A percentile compares a stretch with the other conserved stretches of the same genome.
Evolutionary conservation across 2,797 vertebrate species (phyloP).

Genomic region (Molossus alvarezi): DNA sequence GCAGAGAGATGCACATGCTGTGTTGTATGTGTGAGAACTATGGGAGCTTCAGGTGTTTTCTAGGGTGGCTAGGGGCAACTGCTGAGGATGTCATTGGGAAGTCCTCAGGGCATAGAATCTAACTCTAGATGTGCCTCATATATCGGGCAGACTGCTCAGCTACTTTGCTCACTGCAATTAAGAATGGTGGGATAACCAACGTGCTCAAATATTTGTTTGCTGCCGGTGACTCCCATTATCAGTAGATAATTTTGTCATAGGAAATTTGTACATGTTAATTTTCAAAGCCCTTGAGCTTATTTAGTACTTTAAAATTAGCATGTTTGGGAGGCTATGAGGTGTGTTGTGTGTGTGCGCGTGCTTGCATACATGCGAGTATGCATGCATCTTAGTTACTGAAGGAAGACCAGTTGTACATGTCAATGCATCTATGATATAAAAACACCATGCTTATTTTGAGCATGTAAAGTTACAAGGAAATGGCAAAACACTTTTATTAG

Average conservation of each 20-base stretch:
- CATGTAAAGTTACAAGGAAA: slow-evolving; percentile 54
- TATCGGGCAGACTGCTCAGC: background rate
- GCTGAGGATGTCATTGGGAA: background rate
- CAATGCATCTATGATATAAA: background rate
- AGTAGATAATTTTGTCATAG: background rate
- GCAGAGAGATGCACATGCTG: background rate
- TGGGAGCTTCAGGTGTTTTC: background rate
- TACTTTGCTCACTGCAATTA: background rate
- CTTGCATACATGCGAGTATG: background rate
- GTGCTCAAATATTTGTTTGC: background rate
- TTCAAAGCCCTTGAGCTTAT: background rate
- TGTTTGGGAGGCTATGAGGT: background rate
- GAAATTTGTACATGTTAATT: background rate
- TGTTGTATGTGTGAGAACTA: background rate
- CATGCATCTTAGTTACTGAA: background rate
- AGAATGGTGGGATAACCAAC: background rate
- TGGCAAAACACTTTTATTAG: slow-evolving; percentile 57
- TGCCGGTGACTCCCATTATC: background rate
- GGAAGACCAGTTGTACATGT: background rate
- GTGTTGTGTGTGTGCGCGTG: background rate
- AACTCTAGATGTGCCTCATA: background rate
- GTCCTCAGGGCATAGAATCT: background rate
- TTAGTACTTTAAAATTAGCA: slow-evolving; percentile 43
- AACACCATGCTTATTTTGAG: background rate
- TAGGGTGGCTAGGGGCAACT: background rate